Evolutionary conservation across 2,888 invertebrate genomes (phyloP), one percentile per base, ranked within the genome.

Genomic region (Polymixis flavicincta): DNA sequence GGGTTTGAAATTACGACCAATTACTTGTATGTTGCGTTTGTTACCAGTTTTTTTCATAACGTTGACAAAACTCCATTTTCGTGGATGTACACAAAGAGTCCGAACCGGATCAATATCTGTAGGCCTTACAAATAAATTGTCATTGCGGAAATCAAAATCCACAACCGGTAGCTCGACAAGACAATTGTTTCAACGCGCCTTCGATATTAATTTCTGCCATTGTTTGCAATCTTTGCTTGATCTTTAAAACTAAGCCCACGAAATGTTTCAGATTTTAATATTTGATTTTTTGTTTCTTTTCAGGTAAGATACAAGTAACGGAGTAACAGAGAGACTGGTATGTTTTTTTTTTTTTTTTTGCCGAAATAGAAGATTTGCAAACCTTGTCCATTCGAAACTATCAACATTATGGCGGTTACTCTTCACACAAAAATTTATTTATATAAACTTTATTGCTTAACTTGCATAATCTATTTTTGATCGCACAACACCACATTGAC

Each of bases 231-330:
- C 22, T 45, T 9, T 22, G 25, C 42, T 77, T 14, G 13, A 19
- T 59, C 25, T 59, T 2, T 50, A n/a, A 7, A 28, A 50, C 50
- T n/a, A 48, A 8, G 17, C n/a, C 11, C 32, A 19, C 2, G 5
- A 54, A 65, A 25, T 32, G 7, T 60, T 48, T 65, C 14, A 25
- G 48, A 22, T 55, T 50, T 67, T 74, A 54, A 68, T 54, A 1
- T 42, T 45, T 19, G 6, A 22, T 63, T 48, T 60, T 54, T 32
- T 57, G 5, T 64, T 67, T 70, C 1, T 67, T 78, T 81, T 63
- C 83, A 81, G 81, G 81, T 81, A 78, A 61, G 72, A 9, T 0
- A 22, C 6, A 28, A 32, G 4, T 25, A 11, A 28, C 0, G 19
- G 42, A 55, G 50, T 11, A 4, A n/a, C 22, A 14, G 52, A 28